Evolutionary conservation across 2,113 vertebrate genomes (phyloP).

Genomic region (Bujurquina vittata): DNA sequence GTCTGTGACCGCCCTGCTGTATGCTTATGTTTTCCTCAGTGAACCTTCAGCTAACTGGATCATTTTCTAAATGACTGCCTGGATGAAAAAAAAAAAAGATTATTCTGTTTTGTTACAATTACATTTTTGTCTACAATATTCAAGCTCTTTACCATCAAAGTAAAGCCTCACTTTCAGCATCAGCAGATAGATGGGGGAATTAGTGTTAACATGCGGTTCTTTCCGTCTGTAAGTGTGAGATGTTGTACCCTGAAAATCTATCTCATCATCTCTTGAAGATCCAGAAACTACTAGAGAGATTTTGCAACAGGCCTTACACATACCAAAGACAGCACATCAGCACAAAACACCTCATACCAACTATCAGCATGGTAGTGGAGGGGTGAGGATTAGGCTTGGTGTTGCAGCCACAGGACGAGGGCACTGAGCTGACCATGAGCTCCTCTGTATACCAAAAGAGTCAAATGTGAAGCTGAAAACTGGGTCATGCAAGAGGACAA

Average conservation of each 20-base stretch:
- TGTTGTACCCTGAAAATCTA: neutral
- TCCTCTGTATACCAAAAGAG: no score
- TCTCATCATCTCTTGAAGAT: neutral
- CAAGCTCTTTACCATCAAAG: neutral
- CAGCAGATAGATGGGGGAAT: neutral
- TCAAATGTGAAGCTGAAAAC: no score
- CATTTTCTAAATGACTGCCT: neutral
- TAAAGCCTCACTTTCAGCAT: neutral
- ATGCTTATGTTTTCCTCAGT: slow-evolving; percentile 45
- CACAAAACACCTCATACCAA: no score
- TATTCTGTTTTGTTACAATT: neutral
- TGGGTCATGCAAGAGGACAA: no score
- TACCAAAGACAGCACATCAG: no score
- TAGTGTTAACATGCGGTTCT: neutral
- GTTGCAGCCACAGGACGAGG: no score
- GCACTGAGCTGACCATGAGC: no score
- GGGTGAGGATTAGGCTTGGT: no score
- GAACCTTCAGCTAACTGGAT: slow-evolving; percentile 16
- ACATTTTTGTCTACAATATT: neutral
- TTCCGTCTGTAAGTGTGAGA: neutral
- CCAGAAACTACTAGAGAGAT: neutral
- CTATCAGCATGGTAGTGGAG: no score
- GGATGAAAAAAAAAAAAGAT: neutral
- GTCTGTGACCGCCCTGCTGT: slow-evolving; percentile 25
- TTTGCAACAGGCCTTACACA: neutral